Evolutionary conservation across 1,140 invertebrate species (phyloP), one percentile per base, ranked within the genome.

Genomic region (Rhyzopertha dominica): DNA sequence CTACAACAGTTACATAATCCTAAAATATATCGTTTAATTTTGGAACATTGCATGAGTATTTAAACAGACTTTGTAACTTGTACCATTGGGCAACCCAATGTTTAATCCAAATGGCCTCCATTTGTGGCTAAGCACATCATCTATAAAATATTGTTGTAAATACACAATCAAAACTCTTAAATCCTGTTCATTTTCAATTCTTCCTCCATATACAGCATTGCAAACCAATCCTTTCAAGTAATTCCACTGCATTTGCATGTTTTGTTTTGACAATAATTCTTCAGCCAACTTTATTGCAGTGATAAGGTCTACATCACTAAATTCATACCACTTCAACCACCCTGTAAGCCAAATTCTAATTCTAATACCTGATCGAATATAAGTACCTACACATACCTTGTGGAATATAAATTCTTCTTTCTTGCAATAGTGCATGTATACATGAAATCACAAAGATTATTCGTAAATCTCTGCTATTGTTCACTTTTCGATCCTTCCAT

Each of bases 281-380:
- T 82, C 75, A 2, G 90, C 72, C 19, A 93, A 72, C 40, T 85
- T 79, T 29, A 82, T 71, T 1, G 85, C 87, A 3, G 87, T 85
- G 41, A 81, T 75, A 0, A 95, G 68, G 69, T 96, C 93, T 1
- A 83, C 77, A 50, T 87, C 80, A 24, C 81, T 88, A 70, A 95
- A 95, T 59, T 95, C 91, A 66, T 96, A 96, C 62, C 82, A 86
- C 63, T 87, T 88, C 0, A 80, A 83, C 88, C 89, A 92, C 2
- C 87, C 88, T 61, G 24, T 13, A 56, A 50, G n/a, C 39, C 2
- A 32, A 3, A 2, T 62, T 18, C 23, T 7, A 34, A 13, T 26
- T 22, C 16, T 37, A 25, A 23, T n/a, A 14, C 16, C 9, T 20
- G 10, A 16, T 13, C 3, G 25, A 10, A 30, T 10, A 45, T 9